Evolutionary conservation across 1,140 invertebrate species (phyloP).

Genomic region (Drosophila ficusphila): DNA sequence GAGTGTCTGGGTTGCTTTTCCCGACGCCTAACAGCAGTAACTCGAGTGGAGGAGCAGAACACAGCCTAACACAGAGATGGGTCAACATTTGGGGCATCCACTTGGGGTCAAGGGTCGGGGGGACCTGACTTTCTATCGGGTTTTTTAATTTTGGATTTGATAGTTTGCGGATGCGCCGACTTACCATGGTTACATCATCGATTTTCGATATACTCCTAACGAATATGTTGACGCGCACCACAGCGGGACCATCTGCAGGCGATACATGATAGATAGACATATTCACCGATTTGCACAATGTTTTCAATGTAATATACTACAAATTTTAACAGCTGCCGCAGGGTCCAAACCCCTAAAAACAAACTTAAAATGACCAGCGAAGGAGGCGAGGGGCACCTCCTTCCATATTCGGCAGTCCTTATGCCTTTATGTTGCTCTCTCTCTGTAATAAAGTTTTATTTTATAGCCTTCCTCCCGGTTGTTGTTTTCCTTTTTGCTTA

Average conservation of each 20-base stretch:
- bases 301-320: conserved; percentile 61
- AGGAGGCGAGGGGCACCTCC: background rate
- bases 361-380: conserved; percentile 41
- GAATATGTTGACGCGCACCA: conserved; percentile 98
- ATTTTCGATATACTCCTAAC: conserved; percentile 99
- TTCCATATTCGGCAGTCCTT: conserved; percentile 31
- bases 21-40: conserved; percentile 19
- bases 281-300: conserved; percentile 67
- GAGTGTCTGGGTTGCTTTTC: conserved; percentile 35
- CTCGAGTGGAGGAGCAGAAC: conserved; percentile 12
- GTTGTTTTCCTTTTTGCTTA: conserved; percentile 45
- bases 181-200: conserved; percentile 99
- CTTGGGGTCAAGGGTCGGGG: conserved; percentile 15
- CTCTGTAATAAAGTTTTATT: conserved; percentile 77
- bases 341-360: conserved; percentile 29
- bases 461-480: conserved; percentile 50
- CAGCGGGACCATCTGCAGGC: conserved; percentile 93
- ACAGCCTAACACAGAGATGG: conserved; percentile 2
- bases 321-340: conserved; percentile 57
- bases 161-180: conserved; percentile 84
- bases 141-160: conserved; percentile 36
- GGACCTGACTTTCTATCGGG: conserved; percentile 19
- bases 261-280: conserved; percentile 84
- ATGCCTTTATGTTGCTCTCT: conserved; percentile 50
- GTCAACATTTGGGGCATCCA: conserved; percentile 15